Percentiles rank a stretch among this genome's conserved stretches.
Conservation (phyloP, 2,888 invertebrate species). For the Drosophila affinis region DNA sequence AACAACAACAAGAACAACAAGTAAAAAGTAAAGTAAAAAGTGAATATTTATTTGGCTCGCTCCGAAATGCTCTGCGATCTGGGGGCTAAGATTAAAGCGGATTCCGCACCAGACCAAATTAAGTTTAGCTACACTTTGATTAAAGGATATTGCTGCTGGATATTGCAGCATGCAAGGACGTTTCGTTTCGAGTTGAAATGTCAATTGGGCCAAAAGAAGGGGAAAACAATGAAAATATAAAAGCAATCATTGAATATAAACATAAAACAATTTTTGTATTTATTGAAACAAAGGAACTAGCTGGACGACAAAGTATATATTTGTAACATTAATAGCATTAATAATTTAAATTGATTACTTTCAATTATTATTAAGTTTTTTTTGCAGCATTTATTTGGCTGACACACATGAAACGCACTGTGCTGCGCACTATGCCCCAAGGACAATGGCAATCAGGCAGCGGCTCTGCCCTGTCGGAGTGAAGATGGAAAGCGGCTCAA, state of each 20-base stretch:
- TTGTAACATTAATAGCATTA: no score
- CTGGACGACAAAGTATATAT: no score
- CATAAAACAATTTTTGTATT: no score
- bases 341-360: no score
- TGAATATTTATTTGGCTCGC: conserved; percentile 58
- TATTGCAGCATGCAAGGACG: neutral
- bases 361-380: no score
- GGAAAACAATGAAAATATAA: conserved; percentile 2
- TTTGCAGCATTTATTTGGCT: neutral
- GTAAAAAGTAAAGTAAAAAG: conserved; percentile 46
- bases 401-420: neutral
- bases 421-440: conserved; percentile 1
- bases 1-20: conserved; percentile 49
- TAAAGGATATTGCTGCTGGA: conserved; percentile 10
- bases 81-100: conserved; percentile 31
- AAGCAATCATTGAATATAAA: no score
- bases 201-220: neutral
- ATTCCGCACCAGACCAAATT: conserved; percentile 15
- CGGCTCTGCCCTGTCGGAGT: conserved; percentile 5
- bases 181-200: conserved; percentile 3
- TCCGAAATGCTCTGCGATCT: conserved; percentile 29
- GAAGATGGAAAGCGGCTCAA: conserved; percentile 30
- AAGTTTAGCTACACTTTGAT: conserved; percentile 34
- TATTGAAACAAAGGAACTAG: no score
- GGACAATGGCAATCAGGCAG: conserved; percentile 33